Conservation (phyloP, 2,113 vertebrate species). For the Pantherophis guttatus region DNA sequence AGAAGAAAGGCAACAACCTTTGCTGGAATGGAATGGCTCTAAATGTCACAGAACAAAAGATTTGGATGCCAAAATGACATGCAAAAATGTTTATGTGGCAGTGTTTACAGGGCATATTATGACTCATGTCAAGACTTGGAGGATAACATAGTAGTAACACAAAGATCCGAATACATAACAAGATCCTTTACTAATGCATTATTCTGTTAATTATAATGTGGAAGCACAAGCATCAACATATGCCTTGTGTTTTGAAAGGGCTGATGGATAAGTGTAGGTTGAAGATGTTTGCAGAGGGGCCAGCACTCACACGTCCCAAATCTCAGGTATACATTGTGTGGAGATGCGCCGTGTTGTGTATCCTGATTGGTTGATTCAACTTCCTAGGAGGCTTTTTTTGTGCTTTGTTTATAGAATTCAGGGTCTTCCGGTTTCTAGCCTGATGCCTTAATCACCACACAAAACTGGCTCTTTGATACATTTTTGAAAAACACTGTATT, state of each 20-base stretch:
- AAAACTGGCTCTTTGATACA: not conserved
- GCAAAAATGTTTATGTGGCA: constrained; percentile 46
- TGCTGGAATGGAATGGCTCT: constrained; percentile 51
- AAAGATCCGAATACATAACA: not conserved
- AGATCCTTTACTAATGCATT: not conserved
- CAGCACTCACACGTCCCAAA: not conserved
- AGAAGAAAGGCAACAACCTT: constrained; percentile 60
- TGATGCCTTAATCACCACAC: not conserved
- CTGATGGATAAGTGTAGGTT: not conserved
- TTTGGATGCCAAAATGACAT: constrained; percentile 51
- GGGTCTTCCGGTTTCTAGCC: not conserved
- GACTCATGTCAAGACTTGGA: constrained; percentile 11
- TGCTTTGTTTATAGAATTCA: not conserved
- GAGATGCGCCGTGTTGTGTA: fast-evolving
- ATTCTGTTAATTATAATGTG: not conserved
- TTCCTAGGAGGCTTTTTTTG: not conserved
- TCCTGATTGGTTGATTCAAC: not conserved
- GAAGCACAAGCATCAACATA: not conserved
- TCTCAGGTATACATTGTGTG: not conserved
- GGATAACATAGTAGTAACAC: not conserved
- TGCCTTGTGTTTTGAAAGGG: not conserved
- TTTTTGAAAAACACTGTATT: not conserved
- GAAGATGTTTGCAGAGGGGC: not conserved
- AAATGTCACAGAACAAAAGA: constrained; percentile 71
- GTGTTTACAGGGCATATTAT: constrained; percentile 16